Conservation (phyloP, 2,797 vertebrate species). For the Gadopsis marmoratus region DNA sequence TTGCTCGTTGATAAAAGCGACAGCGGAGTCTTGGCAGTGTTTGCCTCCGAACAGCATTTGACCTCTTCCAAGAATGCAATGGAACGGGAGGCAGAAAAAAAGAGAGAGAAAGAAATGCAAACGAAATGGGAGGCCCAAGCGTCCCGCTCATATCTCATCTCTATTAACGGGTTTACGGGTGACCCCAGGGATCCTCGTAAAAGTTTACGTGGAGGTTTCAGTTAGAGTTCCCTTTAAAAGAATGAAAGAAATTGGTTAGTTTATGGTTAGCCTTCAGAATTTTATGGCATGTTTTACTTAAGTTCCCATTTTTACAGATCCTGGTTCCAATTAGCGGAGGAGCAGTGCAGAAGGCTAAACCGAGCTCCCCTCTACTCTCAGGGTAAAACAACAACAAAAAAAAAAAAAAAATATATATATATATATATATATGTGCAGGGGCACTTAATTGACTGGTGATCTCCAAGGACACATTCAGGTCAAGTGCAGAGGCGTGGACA, state of each 20-base stretch:
- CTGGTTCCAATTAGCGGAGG: conserved; percentile 90
- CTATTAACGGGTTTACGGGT: conserved; percentile 91
- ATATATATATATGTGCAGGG: conserved; percentile 52
- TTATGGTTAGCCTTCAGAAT: conserved; percentile 90
- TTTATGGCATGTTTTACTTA: conserved; percentile 92
- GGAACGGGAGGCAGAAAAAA: conserved; percentile 67
- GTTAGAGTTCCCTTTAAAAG: conserved; percentile 87
- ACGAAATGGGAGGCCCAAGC: conserved; percentile 88
- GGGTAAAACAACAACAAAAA: conserved; percentile 70
- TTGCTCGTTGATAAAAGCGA: conserved; percentile 59
- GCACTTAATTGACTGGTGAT: conserved; percentile 82
- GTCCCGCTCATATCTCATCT: conserved; percentile 89
- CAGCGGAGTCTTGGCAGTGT: conserved; percentile 56
- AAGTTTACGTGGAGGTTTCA: conserved; percentile 89
- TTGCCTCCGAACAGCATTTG: conserved; percentile 80
- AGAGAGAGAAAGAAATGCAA: conserved; percentile 71
- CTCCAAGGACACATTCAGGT: conserved; percentile 82
- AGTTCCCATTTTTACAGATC: conserved; percentile 89
- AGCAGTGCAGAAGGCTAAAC: conserved; percentile 77
- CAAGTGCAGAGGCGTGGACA: conserved; percentile 72
- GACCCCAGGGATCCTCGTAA: conserved; percentile 90
- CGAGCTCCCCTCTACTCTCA: conserved; percentile 77
- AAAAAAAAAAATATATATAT: conserved; percentile 31
- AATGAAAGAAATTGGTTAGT: conserved; percentile 90
- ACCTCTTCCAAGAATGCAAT: conserved; percentile 83